Conservation (phyloP, 2,888 invertebrate species). For the Panorpa germanica region DNA sequence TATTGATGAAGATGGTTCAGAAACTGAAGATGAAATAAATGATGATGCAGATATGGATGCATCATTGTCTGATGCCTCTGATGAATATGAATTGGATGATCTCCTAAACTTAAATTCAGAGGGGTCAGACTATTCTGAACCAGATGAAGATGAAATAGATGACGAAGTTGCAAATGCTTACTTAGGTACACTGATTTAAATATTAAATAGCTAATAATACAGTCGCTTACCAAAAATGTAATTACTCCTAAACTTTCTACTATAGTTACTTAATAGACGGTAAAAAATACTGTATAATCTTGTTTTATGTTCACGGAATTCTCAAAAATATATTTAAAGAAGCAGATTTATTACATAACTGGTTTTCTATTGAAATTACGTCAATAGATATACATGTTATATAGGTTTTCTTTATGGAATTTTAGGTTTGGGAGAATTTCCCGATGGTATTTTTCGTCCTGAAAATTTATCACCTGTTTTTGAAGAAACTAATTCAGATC, state of each 20-base stretch:
- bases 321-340: too few species aligned
- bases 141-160: constrained; percentile 15
- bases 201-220: too few species aligned
- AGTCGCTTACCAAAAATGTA: constrained; percentile 1
- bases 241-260: background rate
- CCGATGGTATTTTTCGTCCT: constrained; percentile 11
- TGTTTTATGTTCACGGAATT: too few species aligned
- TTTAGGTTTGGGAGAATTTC: constrained; percentile 11
- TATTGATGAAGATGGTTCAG: constrained; percentile 14
- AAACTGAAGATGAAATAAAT: constrained; percentile 18
- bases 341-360: too few species aligned
- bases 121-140: constrained; percentile 15
- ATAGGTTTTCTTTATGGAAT: constrained; percentile 5
- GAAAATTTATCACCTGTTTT: constrained; percentile 11
- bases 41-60: constrained; percentile 9
- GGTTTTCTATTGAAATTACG: too few species aligned
- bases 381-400: too few species aligned
- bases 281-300: too few species aligned
- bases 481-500: constrained; percentile 12
- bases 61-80: constrained; percentile 7
- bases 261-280: too few species aligned
- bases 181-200: too few species aligned
- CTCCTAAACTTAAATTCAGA: too few species aligned
- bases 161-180: too few species aligned
- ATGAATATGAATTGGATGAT: constrained; percentile 11